Evolutionary conservation across 2,888 invertebrate species (phyloP).

Genomic region (Nemurella pictetii): DNA sequence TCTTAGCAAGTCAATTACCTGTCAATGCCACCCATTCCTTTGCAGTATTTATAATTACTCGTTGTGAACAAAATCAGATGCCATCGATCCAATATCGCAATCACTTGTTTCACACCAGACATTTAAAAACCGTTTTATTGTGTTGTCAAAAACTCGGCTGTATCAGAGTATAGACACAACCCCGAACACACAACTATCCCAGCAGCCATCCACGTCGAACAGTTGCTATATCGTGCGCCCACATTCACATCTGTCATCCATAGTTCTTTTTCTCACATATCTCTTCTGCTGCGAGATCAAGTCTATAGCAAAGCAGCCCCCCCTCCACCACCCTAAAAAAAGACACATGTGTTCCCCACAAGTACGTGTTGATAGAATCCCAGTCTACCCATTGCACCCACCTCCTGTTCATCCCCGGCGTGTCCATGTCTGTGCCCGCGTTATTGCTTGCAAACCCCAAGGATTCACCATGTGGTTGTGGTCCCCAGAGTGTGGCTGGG

Average conservation of each 20-base stretch:
- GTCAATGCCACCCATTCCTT: too few relatives aligned
- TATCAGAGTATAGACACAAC: not conserved
- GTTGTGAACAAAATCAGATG: too few relatives aligned
- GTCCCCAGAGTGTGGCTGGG: not conserved
- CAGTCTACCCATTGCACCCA: too few relatives aligned
- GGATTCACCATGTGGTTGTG: not conserved
- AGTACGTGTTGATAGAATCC: not conserved
- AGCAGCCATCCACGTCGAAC: not conserved
- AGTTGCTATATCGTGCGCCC: too few relatives aligned
- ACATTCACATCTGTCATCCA: conserved; percentile 8
- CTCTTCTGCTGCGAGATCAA: not conserved
- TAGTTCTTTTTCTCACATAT: conserved; percentile 11
- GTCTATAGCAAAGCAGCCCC: not conserved
- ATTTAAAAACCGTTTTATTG: too few relatives aligned
- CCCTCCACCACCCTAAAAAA: too few relatives aligned
- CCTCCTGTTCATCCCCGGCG: too few relatives aligned
- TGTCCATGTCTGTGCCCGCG: not conserved
- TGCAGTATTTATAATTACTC: too few relatives aligned
- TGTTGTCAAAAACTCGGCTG: not conserved
- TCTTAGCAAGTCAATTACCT: too few relatives aligned
- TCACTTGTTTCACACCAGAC: too few relatives aligned
- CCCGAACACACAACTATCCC: not conserved
- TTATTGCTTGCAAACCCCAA: not conserved
- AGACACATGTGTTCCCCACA: not conserved
- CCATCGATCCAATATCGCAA: too few relatives aligned